These are phyloP conservation scores for Paradoxurus hermaphroditus DNA, from an alignment of 2,113 vertebrate genomes.

Conservation along the genomic window DNA sequence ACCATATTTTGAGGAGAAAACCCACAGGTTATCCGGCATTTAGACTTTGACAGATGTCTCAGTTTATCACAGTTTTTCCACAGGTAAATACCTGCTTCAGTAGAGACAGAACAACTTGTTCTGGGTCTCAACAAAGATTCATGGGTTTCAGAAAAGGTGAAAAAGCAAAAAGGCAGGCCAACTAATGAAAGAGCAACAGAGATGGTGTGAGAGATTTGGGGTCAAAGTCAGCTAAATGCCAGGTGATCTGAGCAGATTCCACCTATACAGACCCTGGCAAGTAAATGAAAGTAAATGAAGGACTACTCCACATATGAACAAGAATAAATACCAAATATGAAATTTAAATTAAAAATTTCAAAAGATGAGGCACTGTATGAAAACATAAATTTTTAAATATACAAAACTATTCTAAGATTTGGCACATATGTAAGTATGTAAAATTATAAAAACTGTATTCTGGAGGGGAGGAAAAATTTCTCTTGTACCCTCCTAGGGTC, in stretches of 20 bases:
- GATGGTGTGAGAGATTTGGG: background rate
- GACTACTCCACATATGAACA: background rate
- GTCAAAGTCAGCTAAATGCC: background rate
- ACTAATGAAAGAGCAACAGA: background rate
- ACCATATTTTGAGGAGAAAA: background rate
- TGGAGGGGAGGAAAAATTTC: background rate
- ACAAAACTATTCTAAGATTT: background rate
- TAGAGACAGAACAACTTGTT: background rate
- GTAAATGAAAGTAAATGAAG: background rate
- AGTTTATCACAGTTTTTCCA: no score
- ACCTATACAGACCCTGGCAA: background rate
- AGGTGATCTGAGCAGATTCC: background rate
- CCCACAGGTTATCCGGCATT: background rate
- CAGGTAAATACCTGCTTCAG: background rate
- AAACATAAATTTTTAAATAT: background rate
- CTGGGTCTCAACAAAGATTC: background rate
- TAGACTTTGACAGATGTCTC: background rate
- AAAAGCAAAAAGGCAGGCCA: background rate
- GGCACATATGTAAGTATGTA: background rate
- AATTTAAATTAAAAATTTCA: background rate
- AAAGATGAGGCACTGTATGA: background rate
- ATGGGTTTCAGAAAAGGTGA: background rate
- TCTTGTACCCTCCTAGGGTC: background rate
- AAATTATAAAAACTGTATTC: background rate
- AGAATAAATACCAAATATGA: background rate